These are phyloP conservation scores for Morpho deidamia DNA, from an alignment of 2,888 invertebrate species.

Conservation along the genomic window DNA sequence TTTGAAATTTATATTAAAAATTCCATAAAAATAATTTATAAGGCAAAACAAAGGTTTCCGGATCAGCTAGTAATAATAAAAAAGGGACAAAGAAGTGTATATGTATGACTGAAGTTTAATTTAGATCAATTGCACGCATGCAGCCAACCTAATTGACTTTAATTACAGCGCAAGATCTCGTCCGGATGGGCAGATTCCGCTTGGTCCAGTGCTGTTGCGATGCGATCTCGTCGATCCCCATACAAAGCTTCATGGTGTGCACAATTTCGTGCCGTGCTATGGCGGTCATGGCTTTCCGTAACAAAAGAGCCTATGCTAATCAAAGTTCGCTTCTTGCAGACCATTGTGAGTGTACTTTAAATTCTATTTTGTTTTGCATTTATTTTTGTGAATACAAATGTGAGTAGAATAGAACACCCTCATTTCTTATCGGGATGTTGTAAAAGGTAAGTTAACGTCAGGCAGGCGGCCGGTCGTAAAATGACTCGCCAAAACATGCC, in stretches of 20 bases:
- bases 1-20: no score
- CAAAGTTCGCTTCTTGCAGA: conserved; percentile 92
- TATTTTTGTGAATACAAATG: neutral
- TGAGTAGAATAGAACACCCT: neutral
- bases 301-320: conserved; percentile 94
- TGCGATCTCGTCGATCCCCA: conserved; percentile 68
- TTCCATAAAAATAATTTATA: no score
- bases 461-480: no score
- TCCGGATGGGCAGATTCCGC: conserved; percentile 61
- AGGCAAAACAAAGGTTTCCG: no score
- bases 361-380: neutral
- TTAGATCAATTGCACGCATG: no score
- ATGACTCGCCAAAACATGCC: no score
- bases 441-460: no score
- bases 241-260: conserved; percentile 93
- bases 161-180: conserved; percentile 51
- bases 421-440: no score
- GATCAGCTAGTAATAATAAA: no score
- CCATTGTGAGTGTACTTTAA: conserved; percentile 83
- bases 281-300: conserved; percentile 93
- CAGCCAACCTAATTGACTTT: neutral
- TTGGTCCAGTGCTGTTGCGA: conserved; percentile 48
- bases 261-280: conserved; percentile 92
- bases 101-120: no score
- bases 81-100: no score